Base-by-base conservation (phyloP, 1,140 invertebrate species). In the Trichogramma pretiosum region DNA sequence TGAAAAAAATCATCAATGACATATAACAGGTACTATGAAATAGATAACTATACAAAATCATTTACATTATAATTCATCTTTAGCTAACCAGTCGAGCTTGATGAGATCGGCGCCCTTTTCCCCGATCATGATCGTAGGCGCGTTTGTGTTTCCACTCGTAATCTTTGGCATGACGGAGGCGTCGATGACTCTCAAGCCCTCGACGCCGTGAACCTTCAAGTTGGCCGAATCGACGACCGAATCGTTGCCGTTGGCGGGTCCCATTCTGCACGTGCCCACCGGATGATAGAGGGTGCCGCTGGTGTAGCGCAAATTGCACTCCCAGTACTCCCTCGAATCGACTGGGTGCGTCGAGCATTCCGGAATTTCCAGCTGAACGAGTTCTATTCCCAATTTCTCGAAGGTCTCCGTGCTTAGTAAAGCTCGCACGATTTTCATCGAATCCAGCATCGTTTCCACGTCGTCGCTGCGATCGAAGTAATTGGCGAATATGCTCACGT, bases 31-130 rank as follows among this genome's bases (percentile, higher is more conserved):
- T n/a, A n/a, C n/a, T n/a, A n/a, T n/a, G n/a, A n/a, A n/a, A n/a
- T n/a, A n/a, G n/a, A n/a, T n/a, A n/a, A n/a, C n/a, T n/a, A n/a
- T n/a, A n/a, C n/a, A n/a, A n/a, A n/a, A n/a, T n/a, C n/a, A n/a
- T n/a, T n/a, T n/a, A n/a, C n/a, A n/a, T 50, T 40, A 54, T 1
- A 57, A 19, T 19, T 58, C 50, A 33, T 52, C 50, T 19, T 61
- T 70, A 3, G 54, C 48, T 2, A 76, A 52, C 85, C 85, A 88
- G 24, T 81, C 68, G 42, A 78, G 70, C 59, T 87, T 86, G n/a
- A 93, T 83, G 59, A 92, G 61, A 67, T 93, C 89, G 0, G 87
- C 77, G 1, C 83, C 89, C 64, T 89, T 92, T 62, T 93, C 90
- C 0, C 76, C 90, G n/a, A 93, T 87, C 88, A 93, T 92, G n/a